Conservation (phyloP, 1,140 invertebrate species). For the Panulirus ornatus region DNA sequence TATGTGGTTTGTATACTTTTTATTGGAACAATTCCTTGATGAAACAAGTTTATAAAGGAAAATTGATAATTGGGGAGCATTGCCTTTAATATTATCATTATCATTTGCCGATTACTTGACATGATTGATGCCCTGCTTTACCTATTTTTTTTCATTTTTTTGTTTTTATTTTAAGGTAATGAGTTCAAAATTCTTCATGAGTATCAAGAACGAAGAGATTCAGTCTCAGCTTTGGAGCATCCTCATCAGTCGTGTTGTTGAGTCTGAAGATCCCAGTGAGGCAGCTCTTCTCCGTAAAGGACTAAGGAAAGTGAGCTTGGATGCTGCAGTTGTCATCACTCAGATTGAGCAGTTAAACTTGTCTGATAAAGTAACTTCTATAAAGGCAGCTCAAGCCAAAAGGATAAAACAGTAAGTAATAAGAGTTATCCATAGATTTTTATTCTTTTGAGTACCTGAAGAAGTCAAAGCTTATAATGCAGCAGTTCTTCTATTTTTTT, state of each 20-base stretch:
- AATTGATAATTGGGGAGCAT: no score
- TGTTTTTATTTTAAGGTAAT: constrained; percentile 26
- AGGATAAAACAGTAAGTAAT: constrained; percentile 42
- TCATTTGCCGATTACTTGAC: no score
- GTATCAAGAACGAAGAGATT: constrained; percentile 13
- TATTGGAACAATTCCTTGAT: no score
- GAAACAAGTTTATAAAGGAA: no score
- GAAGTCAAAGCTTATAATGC: no score
- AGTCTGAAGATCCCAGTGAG: constrained; percentile 40
- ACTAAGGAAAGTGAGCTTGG: constrained; percentile 41
- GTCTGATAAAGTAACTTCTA: constrained; percentile 37
- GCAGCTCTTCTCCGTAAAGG: constrained; percentile 42
- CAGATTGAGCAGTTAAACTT: constrained; percentile 49
- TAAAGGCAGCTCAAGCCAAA: constrained; percentile 37
- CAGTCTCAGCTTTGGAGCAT: constrained; percentile 41
- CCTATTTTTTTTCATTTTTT: no score
- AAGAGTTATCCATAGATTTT: no score
- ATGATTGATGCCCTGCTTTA: no score
- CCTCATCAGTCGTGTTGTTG: constrained; percentile 44
- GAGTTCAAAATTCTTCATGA: constrained; percentile 43
- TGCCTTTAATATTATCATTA: no score
- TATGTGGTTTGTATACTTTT: no score
- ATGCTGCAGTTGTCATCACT: constrained; percentile 19
- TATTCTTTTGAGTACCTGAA: no score
- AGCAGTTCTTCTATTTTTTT: no score